A percentile compares a stretch with the other conserved stretches of the same genome.
Evolutionary conservation across 2,888 invertebrate species (phyloP).

Genomic region (Drosophila parthenogenetica): DNA sequence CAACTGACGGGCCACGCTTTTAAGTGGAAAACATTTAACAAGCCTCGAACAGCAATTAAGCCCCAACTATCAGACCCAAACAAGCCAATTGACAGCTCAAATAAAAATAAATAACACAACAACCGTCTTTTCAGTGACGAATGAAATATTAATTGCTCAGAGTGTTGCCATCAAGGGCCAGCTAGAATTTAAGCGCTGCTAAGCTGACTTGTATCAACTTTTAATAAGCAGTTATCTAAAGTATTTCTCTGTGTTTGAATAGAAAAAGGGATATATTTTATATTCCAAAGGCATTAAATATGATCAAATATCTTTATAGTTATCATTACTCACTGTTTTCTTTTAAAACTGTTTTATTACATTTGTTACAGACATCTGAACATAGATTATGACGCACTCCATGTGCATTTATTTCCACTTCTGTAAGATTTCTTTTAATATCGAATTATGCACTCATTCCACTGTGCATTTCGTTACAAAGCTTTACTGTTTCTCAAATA

Average conservation of each 20-base stretch:
- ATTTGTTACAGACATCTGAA: too few species aligned
- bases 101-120: slow-evolving; percentile 13
- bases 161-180: neutral
- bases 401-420: neutral
- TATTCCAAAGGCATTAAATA: too few species aligned
- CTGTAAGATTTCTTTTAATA: neutral
- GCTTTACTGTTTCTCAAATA: slow-evolving; percentile 16
- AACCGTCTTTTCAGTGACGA: neutral
- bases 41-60: slow-evolving; percentile 54
- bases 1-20: slow-evolving; percentile 47
- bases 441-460: slow-evolving; percentile 18
- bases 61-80: slow-evolving; percentile 21
- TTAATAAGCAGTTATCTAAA: too few species aligned
- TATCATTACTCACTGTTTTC: too few species aligned
- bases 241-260: too few species aligned
- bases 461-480: slow-evolving; percentile 17
- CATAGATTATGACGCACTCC: too few species aligned
- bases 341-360: too few species aligned
- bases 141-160: slow-evolving; percentile 13
- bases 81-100: slow-evolving; percentile 30
- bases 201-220: neutral
- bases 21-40: slow-evolving; percentile 68
- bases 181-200: neutral
- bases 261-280: too few species aligned
- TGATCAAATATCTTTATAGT: too few species aligned